A percentile compares a stretch with the other conserved stretches of the same genome.
These are phyloP conservation scores for Aphrophora alni DNA, from an alignment of 2,888 invertebrate genomes.

Conservation along the genomic window DNA sequence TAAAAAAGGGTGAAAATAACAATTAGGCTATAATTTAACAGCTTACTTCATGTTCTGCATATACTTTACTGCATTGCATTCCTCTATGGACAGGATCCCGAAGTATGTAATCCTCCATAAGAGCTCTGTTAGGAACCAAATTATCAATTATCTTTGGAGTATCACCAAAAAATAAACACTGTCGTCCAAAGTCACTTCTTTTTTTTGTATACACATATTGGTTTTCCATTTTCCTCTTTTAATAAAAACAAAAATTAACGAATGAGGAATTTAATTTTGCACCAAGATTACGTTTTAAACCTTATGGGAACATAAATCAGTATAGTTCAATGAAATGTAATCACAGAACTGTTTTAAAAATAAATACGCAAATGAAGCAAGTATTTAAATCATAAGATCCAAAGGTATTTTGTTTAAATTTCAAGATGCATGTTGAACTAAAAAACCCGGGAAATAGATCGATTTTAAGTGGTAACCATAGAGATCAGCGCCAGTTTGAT, in stretches of 20 bases:
- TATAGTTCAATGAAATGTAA: no score
- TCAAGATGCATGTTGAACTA: no score
- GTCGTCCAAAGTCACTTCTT: slow-evolving; percentile 73
- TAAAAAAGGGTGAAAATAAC: no score
- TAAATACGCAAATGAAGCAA: no score
- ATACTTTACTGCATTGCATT: slow-evolving; percentile 66
- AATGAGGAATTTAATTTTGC: no score
- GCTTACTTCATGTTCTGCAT: slow-evolving; percentile 71
- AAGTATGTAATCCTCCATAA: slow-evolving; percentile 66
- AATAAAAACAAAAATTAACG: neutral
- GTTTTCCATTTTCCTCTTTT: slow-evolving; percentile 57
- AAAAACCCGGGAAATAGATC: neutral
- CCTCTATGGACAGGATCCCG: slow-evolving; percentile 68
- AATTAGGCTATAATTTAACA: no score
- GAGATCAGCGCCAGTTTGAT: neutral
- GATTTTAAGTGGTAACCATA: neutral
- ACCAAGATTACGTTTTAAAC: no score
- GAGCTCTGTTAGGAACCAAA: slow-evolving; percentile 59
- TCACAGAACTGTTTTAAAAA: no score
- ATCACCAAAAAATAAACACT: slow-evolving; percentile 72
- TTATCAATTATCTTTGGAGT: slow-evolving; percentile 57
- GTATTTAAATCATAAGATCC: no score
- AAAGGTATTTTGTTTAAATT: no score
- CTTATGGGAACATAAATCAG: no score
- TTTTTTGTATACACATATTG: slow-evolving; percentile 70